Conservation (phyloP, 2,888 invertebrate species). For the Oxytorus armatus region DNA sequence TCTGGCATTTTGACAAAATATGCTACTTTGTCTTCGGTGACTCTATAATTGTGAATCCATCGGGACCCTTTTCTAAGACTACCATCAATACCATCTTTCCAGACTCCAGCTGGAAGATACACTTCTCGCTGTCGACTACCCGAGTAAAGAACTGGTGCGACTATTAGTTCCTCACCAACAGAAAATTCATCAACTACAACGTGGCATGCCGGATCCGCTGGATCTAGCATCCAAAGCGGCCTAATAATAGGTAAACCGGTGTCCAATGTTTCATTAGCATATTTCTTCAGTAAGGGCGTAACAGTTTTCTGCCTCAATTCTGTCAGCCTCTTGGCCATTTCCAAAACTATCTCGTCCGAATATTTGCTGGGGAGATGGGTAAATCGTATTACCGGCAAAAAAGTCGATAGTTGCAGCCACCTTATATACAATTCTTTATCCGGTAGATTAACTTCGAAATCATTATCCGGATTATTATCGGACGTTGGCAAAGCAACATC, state of each 20-base stretch:
- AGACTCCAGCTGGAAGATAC: conserved; percentile 95
- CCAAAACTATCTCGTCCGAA: conserved; percentile 91
- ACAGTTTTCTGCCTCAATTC: conserved; percentile 90
- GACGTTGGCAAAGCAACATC: conserved; percentile 89
- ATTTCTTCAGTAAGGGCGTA: conserved; percentile 91
- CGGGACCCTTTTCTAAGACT: conserved; percentile 94
- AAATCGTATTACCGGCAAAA: conserved; percentile 96
- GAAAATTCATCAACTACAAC: conserved; percentile 94
- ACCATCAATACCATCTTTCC: conserved; percentile 96
- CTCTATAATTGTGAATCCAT: conserved; percentile 95
- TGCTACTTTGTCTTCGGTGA: conserved; percentile 92
- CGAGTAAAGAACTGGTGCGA: conserved; percentile 93
- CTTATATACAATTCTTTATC: conserved; percentile 94
- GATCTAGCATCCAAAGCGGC: conserved; percentile 95
- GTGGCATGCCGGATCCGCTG: conserved; percentile 91
- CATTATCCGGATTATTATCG: conserved; percentile 89
- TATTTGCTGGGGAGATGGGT: conserved; percentile 96
- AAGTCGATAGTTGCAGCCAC: conserved; percentile 96
- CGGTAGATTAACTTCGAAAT: conserved; percentile 91
- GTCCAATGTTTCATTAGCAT: conserved; percentile 91
- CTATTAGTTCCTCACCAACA: conserved; percentile 95
- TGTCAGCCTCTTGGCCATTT: conserved; percentile 91
- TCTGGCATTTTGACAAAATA: conserved; percentile 94
- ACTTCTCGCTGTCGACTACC: conserved; percentile 91
- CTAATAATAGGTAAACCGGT: conserved; percentile 93